A percentile compares a stretch with the other conserved stretches of the same genome.
These are phyloP conservation scores for Cynopterus brachyotis DNA, from an alignment of 2,113 vertebrate genomes.

Conservation along the genomic window DNA sequence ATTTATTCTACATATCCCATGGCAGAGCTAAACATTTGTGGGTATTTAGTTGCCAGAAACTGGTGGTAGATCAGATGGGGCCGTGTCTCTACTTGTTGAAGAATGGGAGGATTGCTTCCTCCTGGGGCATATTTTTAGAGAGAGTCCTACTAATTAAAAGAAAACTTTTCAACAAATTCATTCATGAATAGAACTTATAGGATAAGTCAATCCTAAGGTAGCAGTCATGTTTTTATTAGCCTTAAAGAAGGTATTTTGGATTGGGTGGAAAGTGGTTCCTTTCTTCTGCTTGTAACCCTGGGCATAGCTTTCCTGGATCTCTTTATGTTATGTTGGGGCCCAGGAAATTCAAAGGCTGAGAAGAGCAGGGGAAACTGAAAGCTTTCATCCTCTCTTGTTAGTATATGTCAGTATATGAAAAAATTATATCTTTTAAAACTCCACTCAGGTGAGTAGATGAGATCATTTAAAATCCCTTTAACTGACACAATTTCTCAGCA, in stretches of 20 bases:
- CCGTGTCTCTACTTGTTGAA: constrained; percentile 50
- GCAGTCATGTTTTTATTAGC: neutral
- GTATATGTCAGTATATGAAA: neutral
- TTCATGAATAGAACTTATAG: neutral
- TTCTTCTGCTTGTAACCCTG: neutral
- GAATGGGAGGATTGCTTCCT: constrained; percentile 50
- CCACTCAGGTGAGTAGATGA: neutral
- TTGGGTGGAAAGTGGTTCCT: neutral
- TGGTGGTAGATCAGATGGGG: constrained; percentile 55
- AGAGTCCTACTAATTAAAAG: constrained; percentile 16
- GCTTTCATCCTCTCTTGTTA: neutral
- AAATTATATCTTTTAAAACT: neutral
- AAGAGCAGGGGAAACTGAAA: neutral
- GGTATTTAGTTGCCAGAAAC: constrained; percentile 63
- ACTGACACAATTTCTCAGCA: neutral
- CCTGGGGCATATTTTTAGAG: constrained; percentile 33
- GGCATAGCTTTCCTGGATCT: neutral
- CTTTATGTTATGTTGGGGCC: neutral
- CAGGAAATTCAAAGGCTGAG: neutral
- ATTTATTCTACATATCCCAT: constrained; percentile 78
- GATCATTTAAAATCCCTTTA: neutral
- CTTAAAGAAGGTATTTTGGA: neutral
- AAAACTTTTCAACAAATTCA: constrained; percentile 42
- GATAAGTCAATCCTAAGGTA: neutral
- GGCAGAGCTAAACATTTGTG: constrained; percentile 69